Percentiles rank a stretch among this genome's conserved stretches.
Conservation (phyloP, 2,888 invertebrate genomes). For the Elysia crispata region DNA sequence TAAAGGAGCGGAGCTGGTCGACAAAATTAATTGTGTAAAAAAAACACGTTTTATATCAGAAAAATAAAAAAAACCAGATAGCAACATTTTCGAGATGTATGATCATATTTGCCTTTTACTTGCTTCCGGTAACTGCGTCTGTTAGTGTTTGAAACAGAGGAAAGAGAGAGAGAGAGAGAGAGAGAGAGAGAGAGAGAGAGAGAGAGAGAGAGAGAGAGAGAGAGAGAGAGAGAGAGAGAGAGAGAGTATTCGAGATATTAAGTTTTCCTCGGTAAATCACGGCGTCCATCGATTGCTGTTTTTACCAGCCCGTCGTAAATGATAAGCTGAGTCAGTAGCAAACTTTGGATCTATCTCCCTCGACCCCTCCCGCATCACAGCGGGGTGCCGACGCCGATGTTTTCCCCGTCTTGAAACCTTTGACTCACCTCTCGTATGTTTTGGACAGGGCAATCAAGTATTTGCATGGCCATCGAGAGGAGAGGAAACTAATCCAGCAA, state of each 20-base stretch:
- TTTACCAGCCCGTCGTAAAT: too few relatives aligned
- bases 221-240: constrained; percentile 4
- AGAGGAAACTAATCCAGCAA: not conserved
- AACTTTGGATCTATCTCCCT: too few relatives aligned
- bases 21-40: too few relatives aligned
- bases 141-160: constrained; percentile 59
- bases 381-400: not conserved
- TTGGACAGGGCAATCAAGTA: not conserved
- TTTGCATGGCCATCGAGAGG: not conserved
- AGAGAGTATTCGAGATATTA: not conserved
- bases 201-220: constrained; percentile 18
- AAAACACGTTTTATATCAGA: too few relatives aligned
- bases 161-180: not conserved
- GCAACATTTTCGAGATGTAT: too few relatives aligned
- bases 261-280: too few relatives aligned
- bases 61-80: too few relatives aligned
- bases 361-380: too few relatives aligned
- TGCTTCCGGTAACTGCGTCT: constrained; percentile 69
- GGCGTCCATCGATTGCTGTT: too few relatives aligned
- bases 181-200: constrained; percentile 32
- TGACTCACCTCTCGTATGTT: not conserved
- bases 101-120: not conserved
- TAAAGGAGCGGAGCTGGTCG: too few relatives aligned
- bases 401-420: not conserved
- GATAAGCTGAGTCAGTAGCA: too few relatives aligned